These are phyloP conservation scores for Grantiella picta DNA, from an alignment of 2,113 vertebrate genomes.

Conservation along the genomic window DNA sequence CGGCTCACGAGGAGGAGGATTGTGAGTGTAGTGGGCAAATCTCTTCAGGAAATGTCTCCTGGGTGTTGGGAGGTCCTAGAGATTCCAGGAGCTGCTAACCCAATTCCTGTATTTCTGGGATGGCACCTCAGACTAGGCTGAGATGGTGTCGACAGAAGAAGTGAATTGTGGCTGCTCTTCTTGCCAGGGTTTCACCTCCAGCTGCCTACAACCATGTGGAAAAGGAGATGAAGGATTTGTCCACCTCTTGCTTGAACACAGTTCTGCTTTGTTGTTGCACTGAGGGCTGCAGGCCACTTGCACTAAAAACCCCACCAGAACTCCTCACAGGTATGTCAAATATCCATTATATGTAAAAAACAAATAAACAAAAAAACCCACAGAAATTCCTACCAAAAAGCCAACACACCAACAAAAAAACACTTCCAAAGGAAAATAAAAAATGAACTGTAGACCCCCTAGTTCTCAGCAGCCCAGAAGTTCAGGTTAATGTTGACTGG, in stretches of 20 bases:
- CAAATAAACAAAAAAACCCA: background rate
- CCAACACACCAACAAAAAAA: background rate
- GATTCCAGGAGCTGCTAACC: background rate
- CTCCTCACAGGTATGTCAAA: background rate
- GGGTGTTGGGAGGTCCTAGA: background rate
- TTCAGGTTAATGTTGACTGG: background rate
- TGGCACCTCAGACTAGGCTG: background rate
- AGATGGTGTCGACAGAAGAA: background rate
- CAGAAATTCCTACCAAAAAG: background rate
- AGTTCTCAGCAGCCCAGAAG: background rate
- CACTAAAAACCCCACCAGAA: background rate
- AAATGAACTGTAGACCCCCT: fast-evolving
- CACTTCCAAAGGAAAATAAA: background rate
- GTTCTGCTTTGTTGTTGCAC: background rate
- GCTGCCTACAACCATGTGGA: background rate
- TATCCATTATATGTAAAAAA: background rate
- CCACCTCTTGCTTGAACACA: background rate
- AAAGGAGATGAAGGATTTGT: background rate
- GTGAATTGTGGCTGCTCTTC: background rate
- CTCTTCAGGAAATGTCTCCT: background rate
- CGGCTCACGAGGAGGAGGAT: background rate
- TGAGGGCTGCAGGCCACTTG: background rate
- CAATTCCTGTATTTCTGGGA: background rate
- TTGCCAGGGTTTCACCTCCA: background rate
- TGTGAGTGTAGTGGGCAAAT: background rate